Evolutionary conservation across 30 jellyfish, hydroid and myxozoan genomes (phyloP).

Genomic region (Pelagia noctiluca): DNA sequence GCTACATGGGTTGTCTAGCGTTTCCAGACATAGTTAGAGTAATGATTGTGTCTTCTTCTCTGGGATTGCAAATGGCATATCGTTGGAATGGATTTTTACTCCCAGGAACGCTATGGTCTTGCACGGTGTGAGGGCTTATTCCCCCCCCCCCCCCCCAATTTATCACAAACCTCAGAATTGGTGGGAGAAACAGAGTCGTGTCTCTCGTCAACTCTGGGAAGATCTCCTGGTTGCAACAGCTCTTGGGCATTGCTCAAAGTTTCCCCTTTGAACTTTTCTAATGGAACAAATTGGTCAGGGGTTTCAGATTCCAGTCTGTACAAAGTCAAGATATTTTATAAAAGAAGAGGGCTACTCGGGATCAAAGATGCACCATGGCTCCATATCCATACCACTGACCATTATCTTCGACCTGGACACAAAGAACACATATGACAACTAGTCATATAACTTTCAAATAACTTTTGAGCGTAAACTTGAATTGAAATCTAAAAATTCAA

Average conservation of each 20-base stretch:
- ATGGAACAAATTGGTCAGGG: background rate
- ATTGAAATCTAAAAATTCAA: too few species aligned
- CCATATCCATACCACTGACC: too few species aligned
- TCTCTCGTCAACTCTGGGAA: background rate
- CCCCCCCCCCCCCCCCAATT: background rate
- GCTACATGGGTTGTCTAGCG: background rate
- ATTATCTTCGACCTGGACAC: too few species aligned
- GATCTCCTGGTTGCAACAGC: background rate
- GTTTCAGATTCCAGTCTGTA: background rate
- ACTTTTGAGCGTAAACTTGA: too few species aligned
- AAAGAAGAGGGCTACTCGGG: too few species aligned
- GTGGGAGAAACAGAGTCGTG: background rate
- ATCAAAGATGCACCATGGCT: too few species aligned
- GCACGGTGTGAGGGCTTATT: background rate
- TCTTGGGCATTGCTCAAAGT: background rate
- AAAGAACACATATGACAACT: too few species aligned
- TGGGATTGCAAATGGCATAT: background rate
- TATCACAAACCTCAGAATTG: too few species aligned
- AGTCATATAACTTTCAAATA: too few species aligned
- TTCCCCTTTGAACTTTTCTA: too few species aligned
- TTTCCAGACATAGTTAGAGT: background rate
- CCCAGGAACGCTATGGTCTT: slow-evolving; percentile 43
- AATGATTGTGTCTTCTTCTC: background rate
- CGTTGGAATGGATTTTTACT: background rate
- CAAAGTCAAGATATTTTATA: too few species aligned